Evolutionary conservation across 2,113 vertebrate species (phyloP), one percentile per base, ranked within the genome.

Genomic region (Fulica atra): DNA sequence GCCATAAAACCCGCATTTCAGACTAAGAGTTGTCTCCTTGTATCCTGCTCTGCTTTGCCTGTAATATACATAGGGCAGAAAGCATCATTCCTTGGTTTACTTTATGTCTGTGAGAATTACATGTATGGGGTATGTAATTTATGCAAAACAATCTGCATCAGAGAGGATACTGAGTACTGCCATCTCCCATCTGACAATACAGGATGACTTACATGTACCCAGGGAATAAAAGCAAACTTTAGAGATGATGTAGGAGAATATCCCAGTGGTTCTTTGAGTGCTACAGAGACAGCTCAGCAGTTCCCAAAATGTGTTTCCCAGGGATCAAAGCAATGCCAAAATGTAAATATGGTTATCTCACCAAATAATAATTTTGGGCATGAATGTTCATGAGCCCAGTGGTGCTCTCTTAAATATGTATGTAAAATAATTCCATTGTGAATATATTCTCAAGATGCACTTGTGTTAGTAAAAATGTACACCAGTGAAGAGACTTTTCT

Each of bases 381-480:
- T 35, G 7, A 93, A 29, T 24, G 9, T 46, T 69, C 46, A 44
- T 26, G 18, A 77, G 6, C 15, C 18, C 16, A 53, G 11, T 23
- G 15, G n/a, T 56, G 1, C 0, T 82, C 38, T 51, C 50, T 61
- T 61, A 69, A 38, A 7, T 86, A 3, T 16, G 2, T 0, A 2
- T 51, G 11, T 33, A 46, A 60, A 85, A 21, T 16, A n/a, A 91
- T 65, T 82, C 7, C 17, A 42, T 35, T 72, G 44, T 73, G 44
- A 65, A 51, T 61, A 20, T 40, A 76, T 86, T 86, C 19, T 36
- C 11, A 76, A 56, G 14, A 21, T 65, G 7, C 60, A 19, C 2
- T 74, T 69, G 4, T 46, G 7, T 40, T 38, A 74, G 48, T 57
- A 48, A 76, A 72, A 73, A 21, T 3, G 2, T 25, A 12, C 25